A percentile compares a stretch with the other conserved stretches of the same genome.
These are phyloP conservation scores for Saturnia pavonia DNA, from an alignment of 2,888 invertebrate species.

Conservation along the genomic window DNA sequence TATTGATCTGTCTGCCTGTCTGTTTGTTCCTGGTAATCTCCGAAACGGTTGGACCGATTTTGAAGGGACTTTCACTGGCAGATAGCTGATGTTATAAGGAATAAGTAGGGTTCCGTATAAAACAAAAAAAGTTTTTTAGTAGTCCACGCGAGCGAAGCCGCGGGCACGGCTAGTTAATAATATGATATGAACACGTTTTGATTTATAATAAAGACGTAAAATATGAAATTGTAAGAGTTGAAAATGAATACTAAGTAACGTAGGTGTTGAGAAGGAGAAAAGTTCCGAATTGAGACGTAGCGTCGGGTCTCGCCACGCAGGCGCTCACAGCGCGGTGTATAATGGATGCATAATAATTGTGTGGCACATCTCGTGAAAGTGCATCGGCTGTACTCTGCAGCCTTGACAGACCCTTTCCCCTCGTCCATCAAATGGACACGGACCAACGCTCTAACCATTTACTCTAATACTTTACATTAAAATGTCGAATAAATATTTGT, in stretches of 20 bases:
- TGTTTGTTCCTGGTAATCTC: no score
- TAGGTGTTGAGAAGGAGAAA: conserved; percentile 63
- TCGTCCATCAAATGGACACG: conserved; percentile 69
- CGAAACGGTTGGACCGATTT: no score
- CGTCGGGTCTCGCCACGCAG: conserved; percentile 43
- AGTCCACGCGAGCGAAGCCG: no score
- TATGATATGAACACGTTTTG: neutral
- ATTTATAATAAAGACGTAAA: neutral
- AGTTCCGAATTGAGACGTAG: conserved; percentile 48
- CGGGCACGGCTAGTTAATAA: no score
- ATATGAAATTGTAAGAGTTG: neutral
- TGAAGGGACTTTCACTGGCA: no score
- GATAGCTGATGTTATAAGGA: no score
- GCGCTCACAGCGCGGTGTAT: conserved; percentile 43
- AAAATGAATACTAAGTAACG: conserved; percentile 32
- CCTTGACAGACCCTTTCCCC: conserved; percentile 79
- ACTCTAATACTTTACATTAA: conserved; percentile 68
- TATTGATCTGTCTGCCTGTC: no score
- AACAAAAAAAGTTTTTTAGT: no score
- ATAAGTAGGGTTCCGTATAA: no score
- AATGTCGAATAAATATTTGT: conserved; percentile 71
- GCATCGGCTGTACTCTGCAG: conserved; percentile 58
- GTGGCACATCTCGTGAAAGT: conserved; percentile 76
- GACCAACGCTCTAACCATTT: conserved; percentile 60
- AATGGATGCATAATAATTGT: conserved; percentile 72